A percentile compares a stretch with the other conserved stretches of the same genome.
These are phyloP conservation scores for Calliopsis andreniformis DNA, from an alignment of 1,140 invertebrate species.

Conservation along the genomic window DNA sequence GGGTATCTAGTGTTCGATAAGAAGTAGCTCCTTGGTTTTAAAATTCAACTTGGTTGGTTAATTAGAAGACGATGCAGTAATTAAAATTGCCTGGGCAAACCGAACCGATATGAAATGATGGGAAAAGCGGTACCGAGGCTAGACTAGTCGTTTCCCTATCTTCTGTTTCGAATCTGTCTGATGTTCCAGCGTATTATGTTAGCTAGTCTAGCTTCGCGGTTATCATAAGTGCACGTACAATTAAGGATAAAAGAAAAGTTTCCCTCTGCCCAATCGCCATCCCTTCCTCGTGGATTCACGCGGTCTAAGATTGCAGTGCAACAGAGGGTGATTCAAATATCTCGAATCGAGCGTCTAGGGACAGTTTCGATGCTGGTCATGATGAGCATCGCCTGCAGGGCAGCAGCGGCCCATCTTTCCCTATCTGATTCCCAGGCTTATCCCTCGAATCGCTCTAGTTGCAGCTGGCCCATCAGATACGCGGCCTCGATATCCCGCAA, in stretches of 20 bases:
- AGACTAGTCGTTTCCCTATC: conserved; percentile 12
- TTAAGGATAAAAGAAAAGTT: conserved; percentile 26
- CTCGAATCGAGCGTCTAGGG: not conserved
- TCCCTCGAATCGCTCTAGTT: conserved; percentile 49
- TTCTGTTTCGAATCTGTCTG: conserved; percentile 2
- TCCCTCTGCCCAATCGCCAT: not conserved
- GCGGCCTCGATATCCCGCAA: conserved; percentile 46
- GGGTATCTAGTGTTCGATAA: too few species aligned
- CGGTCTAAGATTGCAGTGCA: not conserved
- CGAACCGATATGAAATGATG: not conserved
- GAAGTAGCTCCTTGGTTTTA: not conserved
- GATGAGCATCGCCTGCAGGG: not conserved
- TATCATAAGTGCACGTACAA: conserved; percentile 28
- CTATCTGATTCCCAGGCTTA: conserved; percentile 45
- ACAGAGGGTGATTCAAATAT: not conserved
- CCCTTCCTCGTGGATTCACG: not conserved
- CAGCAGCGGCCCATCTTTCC: not conserved
- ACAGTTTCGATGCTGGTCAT: not conserved
- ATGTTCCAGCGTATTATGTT: not conserved
- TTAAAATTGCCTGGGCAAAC: conserved; percentile 64
- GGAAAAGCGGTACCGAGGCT: not conserved
- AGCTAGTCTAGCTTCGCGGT: conserved; percentile 10
- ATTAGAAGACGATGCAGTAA: conserved; percentile 69
- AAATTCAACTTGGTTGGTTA: conserved; percentile 48
- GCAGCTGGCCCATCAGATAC: conserved; percentile 47